phyloP scores from a whole-genome alignment of 2,113 vertebrate species.

The Rhinopomastus cyanomelas region DNA sequence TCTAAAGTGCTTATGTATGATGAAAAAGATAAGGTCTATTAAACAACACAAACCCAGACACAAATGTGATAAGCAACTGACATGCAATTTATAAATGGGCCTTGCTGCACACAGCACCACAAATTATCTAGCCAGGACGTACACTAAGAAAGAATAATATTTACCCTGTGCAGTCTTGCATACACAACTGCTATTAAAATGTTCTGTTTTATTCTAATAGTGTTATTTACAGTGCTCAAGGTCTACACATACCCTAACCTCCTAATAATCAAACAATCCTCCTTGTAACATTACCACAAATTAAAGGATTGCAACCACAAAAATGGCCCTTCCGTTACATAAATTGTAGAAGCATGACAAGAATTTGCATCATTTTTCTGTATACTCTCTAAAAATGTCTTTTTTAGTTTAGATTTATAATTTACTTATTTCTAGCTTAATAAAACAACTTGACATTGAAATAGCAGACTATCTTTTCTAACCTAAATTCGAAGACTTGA shows the following conservation, averaged over 20 bases:
- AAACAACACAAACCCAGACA: neutral
- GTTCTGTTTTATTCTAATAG: neutral
- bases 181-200: neutral
- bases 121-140: neutral
- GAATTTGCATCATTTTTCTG: neutral
- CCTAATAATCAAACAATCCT: constrained; percentile 4
- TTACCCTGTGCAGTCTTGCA: neutral
- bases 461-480: neutral
- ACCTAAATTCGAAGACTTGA: neutral
- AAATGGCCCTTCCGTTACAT: neutral
- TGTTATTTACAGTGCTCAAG: constrained; percentile 9
- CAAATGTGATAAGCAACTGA: constrained; percentile 18
- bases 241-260: neutral
- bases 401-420: neutral
- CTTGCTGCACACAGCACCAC: neutral
- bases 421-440: constrained; percentile 21
- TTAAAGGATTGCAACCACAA: neutral
- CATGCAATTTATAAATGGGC: neutral
- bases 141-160: constrained; percentile 13
- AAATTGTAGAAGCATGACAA: neutral
- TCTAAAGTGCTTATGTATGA: neutral
- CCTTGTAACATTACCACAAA: neutral
- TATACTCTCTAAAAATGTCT: neutral
- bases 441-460: constrained; percentile 8
- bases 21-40: neutral